A percentile compares a stretch with the other conserved stretches of the same genome.
Conservation (phyloP, 2,888 invertebrate genomes). For the Mythimna lalbum region DNA sequence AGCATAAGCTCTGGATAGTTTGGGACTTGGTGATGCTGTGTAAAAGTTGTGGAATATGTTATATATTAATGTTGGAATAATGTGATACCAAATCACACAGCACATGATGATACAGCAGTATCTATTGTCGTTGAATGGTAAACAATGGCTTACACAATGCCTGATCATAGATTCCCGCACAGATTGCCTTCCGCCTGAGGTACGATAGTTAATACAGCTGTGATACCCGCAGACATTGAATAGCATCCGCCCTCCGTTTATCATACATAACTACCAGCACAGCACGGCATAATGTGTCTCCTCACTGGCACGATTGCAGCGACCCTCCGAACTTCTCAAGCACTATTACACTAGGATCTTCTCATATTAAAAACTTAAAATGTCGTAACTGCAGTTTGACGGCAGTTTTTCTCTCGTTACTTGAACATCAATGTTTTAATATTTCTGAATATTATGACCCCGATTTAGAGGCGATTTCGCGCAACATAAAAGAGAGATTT, state of each 20-base stretch:
- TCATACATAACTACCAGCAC: neutral
- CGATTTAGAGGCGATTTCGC: slow-evolving; percentile 37
- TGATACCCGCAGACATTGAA: slow-evolving; percentile 4
- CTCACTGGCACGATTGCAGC: neutral
- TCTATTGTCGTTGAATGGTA: neutral
- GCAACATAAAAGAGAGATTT: slow-evolving; percentile 49
- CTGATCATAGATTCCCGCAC: slow-evolving; percentile 7
- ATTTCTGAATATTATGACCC: slow-evolving; percentile 34
- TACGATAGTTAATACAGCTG: neutral
- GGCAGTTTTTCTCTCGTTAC: slow-evolving; percentile 12
- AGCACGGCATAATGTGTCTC: slow-evolving; percentile 11
- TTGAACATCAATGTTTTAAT: slow-evolving; percentile 40
- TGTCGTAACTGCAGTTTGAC: slow-evolving; percentile 20
- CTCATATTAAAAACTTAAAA: slow-evolving; percentile 12
- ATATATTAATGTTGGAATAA: neutral
- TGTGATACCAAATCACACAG: neutral
- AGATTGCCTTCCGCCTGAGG: slow-evolving; percentile 11
- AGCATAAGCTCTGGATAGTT: too few species aligned
- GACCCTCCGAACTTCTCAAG: slow-evolving; percentile 6
- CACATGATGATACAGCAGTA: neutral
- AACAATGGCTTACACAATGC: slow-evolving; percentile 7
- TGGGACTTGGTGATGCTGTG: too few species aligned
- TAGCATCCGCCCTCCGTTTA: slow-evolving; percentile 24
- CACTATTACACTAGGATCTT: slow-evolving; percentile 19
- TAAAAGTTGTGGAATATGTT: too few species aligned